Base-by-base conservation (phyloP, 1,140 invertebrate species). In the Geopemphigus sp. region DNA sequence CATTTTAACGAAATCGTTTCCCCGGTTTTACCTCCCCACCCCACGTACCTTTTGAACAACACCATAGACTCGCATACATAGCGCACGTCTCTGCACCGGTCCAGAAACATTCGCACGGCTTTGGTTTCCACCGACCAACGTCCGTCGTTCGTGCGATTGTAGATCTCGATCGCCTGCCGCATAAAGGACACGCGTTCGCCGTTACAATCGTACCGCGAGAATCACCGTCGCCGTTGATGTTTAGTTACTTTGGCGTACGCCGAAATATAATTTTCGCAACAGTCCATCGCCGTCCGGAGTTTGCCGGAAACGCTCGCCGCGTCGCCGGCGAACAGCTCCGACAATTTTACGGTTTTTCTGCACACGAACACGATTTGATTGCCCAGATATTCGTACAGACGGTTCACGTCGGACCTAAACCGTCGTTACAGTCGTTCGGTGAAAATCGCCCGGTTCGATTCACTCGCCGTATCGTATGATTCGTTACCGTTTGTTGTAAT, bases 321-420 rank as follows among this genome's bases (percentile, higher is more conserved):
- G 26, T 63, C 29, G 0, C 57, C 74, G 17, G 39, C 19, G 22
- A 78, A 78, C 10, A 78, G 22, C 24, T 78, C 57, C 0, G 29
- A 45, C 32, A 78, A 12, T 50, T 50, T 78, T 19, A 78, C 47
- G 8, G 74, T 61, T 19, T 78, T 78, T 29, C 74, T n/a, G 12
- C 74, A 78, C 5, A 78, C 45, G 24, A 15, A 78, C 10, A 78
- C 74, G 4, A 78, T 78, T 50, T 78, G 74, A 50, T 78, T 78
- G 24, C 74, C 74, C 0, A 78, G 57, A n/a, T 63, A 78, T n/a
- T 78, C 74, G 10, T 11, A 78, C 22, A 78, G 50, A 17, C 74
- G 74, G 47, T 26, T 78, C 17, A 78, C 47, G n/a, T 78, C 74
- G 5, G 57, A 78, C 74, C 74, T 78, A 56, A 12, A 5, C n/a